Evolutionary conservation across 2,888 invertebrate genomes (phyloP), one percentile per base, ranked within the genome.

Genomic region (Eueremaeus valkanovi): DNA sequence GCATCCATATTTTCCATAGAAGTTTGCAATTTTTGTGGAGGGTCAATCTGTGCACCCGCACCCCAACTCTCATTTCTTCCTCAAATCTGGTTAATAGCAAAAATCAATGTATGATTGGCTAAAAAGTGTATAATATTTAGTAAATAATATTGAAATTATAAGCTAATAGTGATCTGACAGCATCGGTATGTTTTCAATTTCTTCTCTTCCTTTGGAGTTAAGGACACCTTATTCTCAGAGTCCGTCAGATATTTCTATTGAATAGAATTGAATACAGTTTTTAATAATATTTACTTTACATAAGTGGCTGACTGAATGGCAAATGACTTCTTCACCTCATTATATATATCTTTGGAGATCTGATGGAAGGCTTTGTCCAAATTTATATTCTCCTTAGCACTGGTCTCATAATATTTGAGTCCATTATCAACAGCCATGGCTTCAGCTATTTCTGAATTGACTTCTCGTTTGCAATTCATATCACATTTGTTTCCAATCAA

Each of bases 401-500:
- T 68, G 24, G 68, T 68, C 42, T 68, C 68, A 24, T 24, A 68
- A 68, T 68, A 40, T 18, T 68, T 68, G 9, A 68, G 21, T n/a
- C 68, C 68, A 33, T 68, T 31, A 40, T 68, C 40, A 40, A 68
- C 21, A 24, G 68, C 68, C 68, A 68, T n/a, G 3, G 40, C 68
- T 68, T 68, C 68, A 13, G 68, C 68, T 3, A 36, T 24, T 33
- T 68, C 68, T 9, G 24, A 40, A 18, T 68, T 68, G 0, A 68
- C 68, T 24, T 40, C 40, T 40, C 68, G 18, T 36, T 68, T 68
- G 21, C 9, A n/a, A 18, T 21, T 16, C 24, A 68, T 8, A 40
- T 68, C 68, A 68, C 68, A 68, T 24, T 68, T 68, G 24, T 68
- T 68, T 13, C 68, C 68, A 24, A 68, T 68, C 18, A 68, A 42